Evolutionary conservation across 30 jellyfish, hydroid and myxozoan genomes (phyloP), one percentile per base, ranked within the genome.

Genomic region (Aurelia aurita): DNA sequence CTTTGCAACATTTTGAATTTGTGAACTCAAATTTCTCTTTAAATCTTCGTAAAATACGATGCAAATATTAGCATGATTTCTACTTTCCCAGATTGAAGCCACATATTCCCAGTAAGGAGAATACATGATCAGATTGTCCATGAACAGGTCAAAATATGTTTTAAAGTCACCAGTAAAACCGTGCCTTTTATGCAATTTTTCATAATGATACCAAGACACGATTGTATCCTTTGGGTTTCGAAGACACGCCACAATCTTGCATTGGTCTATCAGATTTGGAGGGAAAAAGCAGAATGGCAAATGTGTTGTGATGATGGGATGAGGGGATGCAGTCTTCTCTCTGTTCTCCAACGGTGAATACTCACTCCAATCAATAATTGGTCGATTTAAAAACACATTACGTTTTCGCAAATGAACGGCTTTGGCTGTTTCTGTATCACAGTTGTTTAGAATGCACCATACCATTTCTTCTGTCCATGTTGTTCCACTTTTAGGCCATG

Each of bases 141-240:
- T 70, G 35, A 31, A 31, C 43, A 31, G 43, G 5, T 31, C 43
- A 5, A 31, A 31, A 31, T 31, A 31, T 2, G 43, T 31, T 31
- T 31, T 31, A 31, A 31, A 31, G 43, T 31, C 43, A 31, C 43
- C 43, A 31, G 43, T 31, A 70, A 70, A 31, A 1, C 65, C 18
- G 25, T 21, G 0, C 3, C 18, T 27, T 49, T 34, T 70, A 0
- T 10, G 8, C 28, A 31, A 12, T 0, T 70, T 31, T 7, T 39
- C 15, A 45, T 0, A 49, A 45, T 70, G 66, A 20, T 70, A 70
- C 5, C 16, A 44, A 11, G 83, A 71, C 21, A 71, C 83, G 13
- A 34, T 15, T 0, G 83, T 71, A 39, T 71, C 83, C 31, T 71
- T 71, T 8, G 83, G 83, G 59, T 71, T 71, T 44, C 83, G 83